Conservation (phyloP, 1,140 invertebrate species). For the Procambarus virginalis region DNA sequence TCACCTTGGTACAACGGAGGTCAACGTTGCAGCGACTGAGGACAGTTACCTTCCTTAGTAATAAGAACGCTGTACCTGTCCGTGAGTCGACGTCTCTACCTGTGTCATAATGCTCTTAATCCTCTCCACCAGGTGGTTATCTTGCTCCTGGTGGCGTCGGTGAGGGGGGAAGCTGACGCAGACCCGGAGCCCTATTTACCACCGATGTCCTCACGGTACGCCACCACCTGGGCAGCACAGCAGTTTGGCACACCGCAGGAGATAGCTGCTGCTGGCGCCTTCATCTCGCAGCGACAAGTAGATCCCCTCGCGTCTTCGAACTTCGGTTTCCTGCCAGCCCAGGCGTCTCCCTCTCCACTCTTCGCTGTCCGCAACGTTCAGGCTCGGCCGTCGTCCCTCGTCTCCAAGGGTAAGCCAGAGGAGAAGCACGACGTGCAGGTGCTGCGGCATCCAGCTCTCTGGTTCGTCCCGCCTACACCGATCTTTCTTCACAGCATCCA, state of each 20-base stretch:
- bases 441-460: background rate
- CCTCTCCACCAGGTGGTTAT: background rate
- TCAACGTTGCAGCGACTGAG: no score
- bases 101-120: background rate
- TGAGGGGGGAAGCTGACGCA: background rate
- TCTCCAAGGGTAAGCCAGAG: background rate
- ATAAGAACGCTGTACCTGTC: background rate
- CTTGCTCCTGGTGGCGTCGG: conserved; percentile 12
- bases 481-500: conserved; percentile 8
- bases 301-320: background rate
- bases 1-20: no score
- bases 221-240: conserved; percentile 28
- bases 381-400: background rate
- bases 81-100: background rate
- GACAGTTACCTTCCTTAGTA: no score
- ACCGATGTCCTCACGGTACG: background rate
- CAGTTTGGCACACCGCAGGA: conserved; percentile 37
- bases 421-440: conserved; percentile 4
- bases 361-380: conserved; percentile 45
- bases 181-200: conserved; percentile 5
- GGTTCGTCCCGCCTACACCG: background rate
- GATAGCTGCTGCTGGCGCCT: background rate
- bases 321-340: background rate
- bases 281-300: background rate
- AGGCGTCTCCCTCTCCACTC: conserved; percentile 4